Base-by-base conservation (phyloP, 53 echinoderm and acorn worm genomes). In the Luidia sarsii region DNA sequence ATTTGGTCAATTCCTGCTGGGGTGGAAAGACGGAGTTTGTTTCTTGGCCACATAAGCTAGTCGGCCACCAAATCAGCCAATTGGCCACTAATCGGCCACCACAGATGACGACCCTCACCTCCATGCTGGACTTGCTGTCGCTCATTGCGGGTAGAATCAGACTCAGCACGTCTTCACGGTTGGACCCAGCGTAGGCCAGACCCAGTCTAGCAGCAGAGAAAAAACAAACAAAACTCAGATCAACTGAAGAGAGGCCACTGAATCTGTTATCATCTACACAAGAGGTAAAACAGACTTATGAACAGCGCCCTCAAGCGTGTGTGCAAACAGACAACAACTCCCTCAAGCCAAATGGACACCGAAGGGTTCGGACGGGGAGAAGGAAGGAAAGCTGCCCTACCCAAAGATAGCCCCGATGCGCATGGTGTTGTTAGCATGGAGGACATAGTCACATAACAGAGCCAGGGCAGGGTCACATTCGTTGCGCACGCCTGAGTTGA, bases 401-500 rank as follows among this genome's bases (percentile, higher is more conserved):
- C 96, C 96, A 35, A 96, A 90, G 56, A 96, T 96, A 9, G 96
- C 88, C 7, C 93, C 96, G 68, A 93, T 93, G 70, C 96, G 93
- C 95, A 96, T 96, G 50, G 83, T 79, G 46, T 88, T 96, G 71
- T 87, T 93, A 41, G 72, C 91, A 48, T 93, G 93, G 1, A 93
- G 86, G 15, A 96, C 82, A 61, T 89, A 96, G 66, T 96, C 96
- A 11, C 93, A 96, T 1, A 95, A 63, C 2, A 93, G 75, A 8
- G 96, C 96, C 16, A 90, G 70, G 27, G 92, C 93, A 2, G 96
- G 96, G 37, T 96, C 96, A 65, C 96, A 96, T 41, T 96, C 96
- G 35, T 96, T 96, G 18, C 96, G 66, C 11, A 96, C 96, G 2
- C 96, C 96, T 7, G 96, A 96, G 71, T 96, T 96, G 63, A 96